Percentiles rank a stretch among this genome's conserved stretches.
These are phyloP conservation scores for Thysanoteuthis rhombus DNA, from an alignment of 2,888 invertebrate genomes.

Conservation along the genomic window DNA sequence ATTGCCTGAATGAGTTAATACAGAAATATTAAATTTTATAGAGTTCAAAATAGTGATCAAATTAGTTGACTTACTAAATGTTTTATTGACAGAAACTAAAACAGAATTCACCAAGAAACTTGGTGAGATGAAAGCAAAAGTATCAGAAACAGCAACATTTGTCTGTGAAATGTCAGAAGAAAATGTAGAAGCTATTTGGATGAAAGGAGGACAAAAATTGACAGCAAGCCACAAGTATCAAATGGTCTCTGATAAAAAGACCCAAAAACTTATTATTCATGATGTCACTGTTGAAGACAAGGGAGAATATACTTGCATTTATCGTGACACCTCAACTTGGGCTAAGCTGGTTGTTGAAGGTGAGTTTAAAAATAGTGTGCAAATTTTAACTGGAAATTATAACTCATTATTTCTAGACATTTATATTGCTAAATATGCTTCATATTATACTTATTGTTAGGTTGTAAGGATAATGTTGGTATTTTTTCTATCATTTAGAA, in stretches of 20 bases:
- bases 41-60: too few species aligned
- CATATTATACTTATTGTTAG: too few species aligned
- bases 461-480: too few species aligned
- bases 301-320: slow-evolving; percentile 75
- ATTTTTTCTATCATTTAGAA: too few species aligned
- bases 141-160: slow-evolving; percentile 72
- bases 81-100: slow-evolving; percentile 52
- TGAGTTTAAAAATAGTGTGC: slow-evolving; percentile 44
- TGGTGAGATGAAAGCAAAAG: slow-evolving; percentile 52
- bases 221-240: slow-evolving; percentile 52
- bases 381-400: too few species aligned
- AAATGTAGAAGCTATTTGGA: slow-evolving; percentile 84
- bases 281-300: slow-evolving; percentile 54
- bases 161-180: slow-evolving; percentile 85
- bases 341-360: slow-evolving; percentile 83
- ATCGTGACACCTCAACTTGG: slow-evolving; percentile 76
- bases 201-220: slow-evolving; percentile 69
- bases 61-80: not conserved
- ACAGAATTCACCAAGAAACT: slow-evolving; percentile 56
- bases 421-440: too few species aligned
- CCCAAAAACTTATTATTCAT: slow-evolving; percentile 56
- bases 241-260: slow-evolving; percentile 52
- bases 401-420: too few species aligned
- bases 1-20: too few species aligned
- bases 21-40: too few species aligned